Conservation (phyloP, 35 echinoderm and acorn worm species). For the Apostichopus parvimensis region DNA sequence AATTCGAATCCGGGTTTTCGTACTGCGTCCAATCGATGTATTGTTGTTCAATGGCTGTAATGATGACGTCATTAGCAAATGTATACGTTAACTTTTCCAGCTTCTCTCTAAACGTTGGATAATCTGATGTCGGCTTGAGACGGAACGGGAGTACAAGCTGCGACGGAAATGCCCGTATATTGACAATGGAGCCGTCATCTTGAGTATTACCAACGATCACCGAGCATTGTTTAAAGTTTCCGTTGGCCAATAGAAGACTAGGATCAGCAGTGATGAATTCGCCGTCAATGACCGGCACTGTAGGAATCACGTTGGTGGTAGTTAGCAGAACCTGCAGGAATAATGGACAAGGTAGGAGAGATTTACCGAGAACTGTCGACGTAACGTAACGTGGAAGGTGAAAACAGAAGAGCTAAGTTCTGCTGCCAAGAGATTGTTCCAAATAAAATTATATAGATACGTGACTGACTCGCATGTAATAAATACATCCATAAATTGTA, state of each 20-base stretch:
- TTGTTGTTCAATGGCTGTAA: constrained; percentile 53
- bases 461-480: no score
- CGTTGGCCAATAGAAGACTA: constrained; percentile 41
- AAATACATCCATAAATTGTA: no score
- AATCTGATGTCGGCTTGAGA: constrained; percentile 41
- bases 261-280: constrained; percentile 69
- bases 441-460: no score
- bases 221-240: constrained; percentile 67
- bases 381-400: no score
- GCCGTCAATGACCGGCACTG: constrained; percentile 68
- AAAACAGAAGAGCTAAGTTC: no score
- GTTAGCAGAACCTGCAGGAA: constrained; percentile 1
- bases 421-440: no score
- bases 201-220: constrained; percentile 65
- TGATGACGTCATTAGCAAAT: constrained; percentile 54
- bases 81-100: constrained; percentile 52
- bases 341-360: no score
- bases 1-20: constrained; percentile 63
- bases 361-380: no score
- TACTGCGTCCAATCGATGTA: constrained; percentile 63
- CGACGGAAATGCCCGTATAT: constrained; percentile 48
- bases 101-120: constrained; percentile 39
- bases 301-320: constrained; percentile 50
- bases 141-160: not conserved
- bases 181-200: constrained; percentile 74